These are phyloP conservation scores for Barnardius zonarius DNA, from an alignment of 2,113 vertebrate species.

Conservation along the genomic window DNA sequence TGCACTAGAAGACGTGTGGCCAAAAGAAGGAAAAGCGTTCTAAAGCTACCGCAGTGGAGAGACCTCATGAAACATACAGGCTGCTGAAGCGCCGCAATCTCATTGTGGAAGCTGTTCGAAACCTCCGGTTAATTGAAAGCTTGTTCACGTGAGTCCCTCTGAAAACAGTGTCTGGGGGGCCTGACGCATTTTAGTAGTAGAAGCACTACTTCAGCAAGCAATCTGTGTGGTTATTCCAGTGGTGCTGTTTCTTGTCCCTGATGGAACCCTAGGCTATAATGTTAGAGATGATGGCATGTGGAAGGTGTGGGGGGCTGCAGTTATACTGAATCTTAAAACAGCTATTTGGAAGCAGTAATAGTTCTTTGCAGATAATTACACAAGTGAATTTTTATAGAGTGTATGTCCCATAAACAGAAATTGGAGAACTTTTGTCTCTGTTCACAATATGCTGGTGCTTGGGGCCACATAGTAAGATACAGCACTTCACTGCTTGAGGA, in stretches of 20 bases:
- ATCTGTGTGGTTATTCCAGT: not conserved
- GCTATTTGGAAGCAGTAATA: not conserved
- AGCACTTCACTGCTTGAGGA: not conserved
- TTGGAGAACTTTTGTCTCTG: not conserved
- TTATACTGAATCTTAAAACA: not conserved
- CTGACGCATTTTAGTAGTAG: too few relatives aligned
- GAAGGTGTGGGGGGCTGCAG: not conserved
- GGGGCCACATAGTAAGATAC: not conserved
- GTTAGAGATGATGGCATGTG: not conserved
- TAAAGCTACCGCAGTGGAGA: constrained; percentile 38
- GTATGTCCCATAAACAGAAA: not conserved
- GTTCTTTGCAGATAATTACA: not conserved
- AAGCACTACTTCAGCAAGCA: not conserved
- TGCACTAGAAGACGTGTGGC: constrained; percentile 9
- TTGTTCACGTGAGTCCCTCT: constrained; percentile 83
- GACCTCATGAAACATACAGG: constrained; percentile 84
- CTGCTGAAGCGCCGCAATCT: constrained; percentile 91
- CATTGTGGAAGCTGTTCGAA: constrained; percentile 88
- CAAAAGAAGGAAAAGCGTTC: constrained; percentile 20
- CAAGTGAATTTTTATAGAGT: not conserved
- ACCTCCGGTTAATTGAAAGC: constrained; percentile 86
- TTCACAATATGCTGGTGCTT: not conserved
- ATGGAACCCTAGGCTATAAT: rapidly evolving
- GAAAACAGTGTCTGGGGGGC: rapidly evolving
- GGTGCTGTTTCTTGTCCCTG: not conserved